Conservation (phyloP, 2,888 invertebrate genomes). For the Agriopis aurantiaria region DNA sequence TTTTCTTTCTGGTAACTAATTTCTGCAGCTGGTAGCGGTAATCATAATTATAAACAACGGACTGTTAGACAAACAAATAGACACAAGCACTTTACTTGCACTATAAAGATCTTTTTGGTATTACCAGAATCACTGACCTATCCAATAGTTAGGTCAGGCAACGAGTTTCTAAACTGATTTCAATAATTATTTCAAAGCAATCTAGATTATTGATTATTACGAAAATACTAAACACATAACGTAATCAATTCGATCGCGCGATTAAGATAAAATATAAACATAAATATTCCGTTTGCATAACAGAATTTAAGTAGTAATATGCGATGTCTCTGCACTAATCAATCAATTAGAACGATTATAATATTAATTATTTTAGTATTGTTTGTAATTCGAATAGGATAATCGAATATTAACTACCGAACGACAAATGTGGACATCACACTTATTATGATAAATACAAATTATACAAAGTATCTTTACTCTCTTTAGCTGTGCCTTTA, state of each 20-base stretch:
- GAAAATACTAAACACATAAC: conserved; percentile 6
- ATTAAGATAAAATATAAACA: conserved; percentile 7
- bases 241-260: conserved; percentile 6
- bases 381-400: background rate
- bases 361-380: background rate
- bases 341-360: conserved; percentile 1
- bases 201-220: conserved; percentile 17
- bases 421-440: background rate
- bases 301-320: background rate
- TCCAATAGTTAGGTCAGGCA: no score
- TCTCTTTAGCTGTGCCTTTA: no score
- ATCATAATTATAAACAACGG: no score
- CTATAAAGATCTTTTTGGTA: no score
- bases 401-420: background rate
- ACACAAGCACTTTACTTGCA: no score
- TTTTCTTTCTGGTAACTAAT: no score
- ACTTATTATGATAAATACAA: background rate
- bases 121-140: no score
- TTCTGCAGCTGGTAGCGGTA: no score
- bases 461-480: background rate
- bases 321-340: background rate
- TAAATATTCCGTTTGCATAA: background rate
- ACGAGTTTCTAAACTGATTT: no score
- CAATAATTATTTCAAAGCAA: background rate
- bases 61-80: no score